Base-by-base conservation (phyloP, 2,888 invertebrate species). In the Elgonia sp. region DNA sequence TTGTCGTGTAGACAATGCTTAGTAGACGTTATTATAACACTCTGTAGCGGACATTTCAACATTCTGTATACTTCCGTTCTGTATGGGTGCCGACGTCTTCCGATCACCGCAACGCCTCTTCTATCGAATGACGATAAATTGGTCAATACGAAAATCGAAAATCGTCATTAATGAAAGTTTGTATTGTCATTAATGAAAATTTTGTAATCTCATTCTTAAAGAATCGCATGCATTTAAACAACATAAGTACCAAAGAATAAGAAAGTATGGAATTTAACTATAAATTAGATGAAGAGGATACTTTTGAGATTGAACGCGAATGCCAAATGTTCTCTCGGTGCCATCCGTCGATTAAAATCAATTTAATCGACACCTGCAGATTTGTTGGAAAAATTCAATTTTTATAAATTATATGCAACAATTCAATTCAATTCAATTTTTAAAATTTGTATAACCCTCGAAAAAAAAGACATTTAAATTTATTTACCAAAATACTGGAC, bases 141-240 rank as follows among this genome's bases (percentile, higher is more conserved):
- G 14, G 8, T 9, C 40, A 72, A 29, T 29, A 29, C 29, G 29
- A 29, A 29, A 3, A 29, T 29, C 29, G 29, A 29, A 29, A 3
- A 29, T 29, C n/a, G n/a, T n/a, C n/a, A n/a, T n/a, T n/a, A n/a
- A n/a, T n/a, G n/a, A n/a, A n/a, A n/a, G n/a, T n/a, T n/a, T n/a
- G n/a, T n/a, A n/a, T n/a, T n/a, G n/a, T n/a, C n/a, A n/a, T n/a
- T n/a, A n/a, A n/a, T n/a, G n/a, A n/a, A n/a, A 80, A 20, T 50
- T 72, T 80, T 60, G 20, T 70, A 50, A 37, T 67, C 21, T 65
- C 46, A 20, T 57, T n/a, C 29, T 73, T n/a, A n/a, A n/a, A n/a
- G 50, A 69, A 57, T 85, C 37, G 18, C 21, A 18, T 85, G 85
- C 85, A 85, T 85, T 85, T 85, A 85, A 85, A 80, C 39, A 73